Percentiles rank a stretch among this genome's conserved stretches.
Evolutionary conservation across 1,140 invertebrate species (phyloP).

Genomic region (Ditylenchus dipsaci): DNA sequence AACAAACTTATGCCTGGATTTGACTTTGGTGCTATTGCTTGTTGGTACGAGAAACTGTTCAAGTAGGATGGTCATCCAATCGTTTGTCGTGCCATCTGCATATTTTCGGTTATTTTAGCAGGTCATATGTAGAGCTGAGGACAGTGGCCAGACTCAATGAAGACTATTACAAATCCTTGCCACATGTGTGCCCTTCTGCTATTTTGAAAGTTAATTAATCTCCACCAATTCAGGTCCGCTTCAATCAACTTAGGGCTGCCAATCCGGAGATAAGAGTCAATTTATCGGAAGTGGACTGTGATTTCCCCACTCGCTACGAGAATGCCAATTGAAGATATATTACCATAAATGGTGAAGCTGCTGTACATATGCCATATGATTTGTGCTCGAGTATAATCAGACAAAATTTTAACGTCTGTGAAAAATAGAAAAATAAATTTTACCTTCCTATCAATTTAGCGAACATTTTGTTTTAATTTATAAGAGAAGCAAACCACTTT

Average conservation of each 20-base stretch:
- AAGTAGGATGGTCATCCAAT: constrained; percentile 10
- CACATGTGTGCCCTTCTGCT: constrained; percentile 3
- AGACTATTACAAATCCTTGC: constrained; percentile 12
- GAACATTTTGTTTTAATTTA: too few relatives aligned
- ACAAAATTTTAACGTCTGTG: too few relatives aligned
- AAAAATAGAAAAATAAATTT: too few relatives aligned
- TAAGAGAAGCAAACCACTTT: too few relatives aligned
- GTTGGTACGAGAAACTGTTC: constrained; percentile 36
- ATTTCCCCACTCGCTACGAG: background rate
- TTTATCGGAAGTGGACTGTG: background rate
- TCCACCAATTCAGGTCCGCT: background rate
- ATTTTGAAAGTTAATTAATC: background rate
- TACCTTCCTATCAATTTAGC: too few relatives aligned
- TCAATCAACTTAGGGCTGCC: background rate
- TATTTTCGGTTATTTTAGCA: background rate
- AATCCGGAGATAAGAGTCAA: background rate
- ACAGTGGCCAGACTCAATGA: background rate
- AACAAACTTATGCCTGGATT: constrained; percentile 41
- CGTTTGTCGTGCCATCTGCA: too few relatives aligned
- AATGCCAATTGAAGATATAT: background rate
- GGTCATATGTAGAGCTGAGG: constrained; percentile 14
- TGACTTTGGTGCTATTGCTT: constrained; percentile 37
- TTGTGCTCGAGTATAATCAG: too few relatives aligned
- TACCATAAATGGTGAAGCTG: background rate
- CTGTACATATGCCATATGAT: too few relatives aligned